phyloP scores from a whole-genome alignment of 30 jellyfish, hydroid and myxozoan genomes.

The Hydra vulgaris region DNA sequence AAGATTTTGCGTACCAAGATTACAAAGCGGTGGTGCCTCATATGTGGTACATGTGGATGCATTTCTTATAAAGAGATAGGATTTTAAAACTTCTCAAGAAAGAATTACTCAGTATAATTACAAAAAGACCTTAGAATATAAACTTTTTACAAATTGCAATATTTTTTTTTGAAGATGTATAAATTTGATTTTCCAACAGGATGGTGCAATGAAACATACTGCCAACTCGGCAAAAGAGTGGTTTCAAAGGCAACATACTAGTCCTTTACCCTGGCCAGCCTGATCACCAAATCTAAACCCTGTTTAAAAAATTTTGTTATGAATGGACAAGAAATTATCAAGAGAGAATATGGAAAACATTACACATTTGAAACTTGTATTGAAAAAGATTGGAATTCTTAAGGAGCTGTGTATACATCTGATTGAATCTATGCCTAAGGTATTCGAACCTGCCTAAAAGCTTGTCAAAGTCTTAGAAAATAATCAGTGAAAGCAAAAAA shows the following conservation, averaged over 20 bases:
- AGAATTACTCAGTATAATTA: neutral
- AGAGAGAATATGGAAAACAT: neutral
- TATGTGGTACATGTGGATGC: neutral
- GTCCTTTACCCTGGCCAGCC: neutral
- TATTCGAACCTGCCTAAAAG: neutral
- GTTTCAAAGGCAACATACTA: neutral
- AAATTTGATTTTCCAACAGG: neutral
- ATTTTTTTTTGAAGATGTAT: neutral
- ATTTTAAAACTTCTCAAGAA: no score
- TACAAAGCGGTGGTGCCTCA: neutral
- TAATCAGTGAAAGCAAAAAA: neutral
- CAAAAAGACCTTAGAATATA: neutral
- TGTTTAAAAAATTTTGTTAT: no score
- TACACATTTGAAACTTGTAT: neutral
- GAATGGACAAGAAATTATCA: neutral
- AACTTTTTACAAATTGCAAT: neutral
- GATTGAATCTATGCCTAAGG: neutral
- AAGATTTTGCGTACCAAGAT: neutral
- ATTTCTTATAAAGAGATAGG: neutral
- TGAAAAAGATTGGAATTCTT: neutral
- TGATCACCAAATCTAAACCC: neutral
- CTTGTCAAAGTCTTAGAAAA: neutral
- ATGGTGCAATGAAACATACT: neutral
- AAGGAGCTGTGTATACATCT: neutral
- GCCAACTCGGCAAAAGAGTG: neutral